Conservation (phyloP, 2,113 vertebrate genomes). For the Microcebus griseorufus region DNA sequence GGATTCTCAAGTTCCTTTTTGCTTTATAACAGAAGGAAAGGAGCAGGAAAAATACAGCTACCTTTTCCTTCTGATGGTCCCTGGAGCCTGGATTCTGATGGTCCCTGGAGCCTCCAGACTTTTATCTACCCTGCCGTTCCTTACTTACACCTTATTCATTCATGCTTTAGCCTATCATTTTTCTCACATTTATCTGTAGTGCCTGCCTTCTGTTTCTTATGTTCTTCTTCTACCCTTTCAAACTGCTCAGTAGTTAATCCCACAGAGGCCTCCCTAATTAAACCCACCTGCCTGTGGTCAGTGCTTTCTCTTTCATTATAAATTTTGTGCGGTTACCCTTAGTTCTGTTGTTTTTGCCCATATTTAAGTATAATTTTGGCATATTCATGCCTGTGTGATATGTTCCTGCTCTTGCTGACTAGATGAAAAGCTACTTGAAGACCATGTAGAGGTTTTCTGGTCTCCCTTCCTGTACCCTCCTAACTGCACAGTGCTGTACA, state of each 20-base stretch:
- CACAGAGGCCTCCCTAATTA: background rate
- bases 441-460: background rate
- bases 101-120: background rate
- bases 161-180: background rate
- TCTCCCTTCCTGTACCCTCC: background rate
- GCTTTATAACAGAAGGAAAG: background rate
- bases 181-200: background rate
- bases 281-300: background rate
- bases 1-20: background rate
- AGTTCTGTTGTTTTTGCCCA: background rate
- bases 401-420: background rate
- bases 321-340: background rate
- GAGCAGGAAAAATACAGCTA: background rate
- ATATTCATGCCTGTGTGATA: background rate
- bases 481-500: background rate
- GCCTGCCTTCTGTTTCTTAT: background rate
- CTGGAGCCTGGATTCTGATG: background rate
- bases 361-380: background rate
- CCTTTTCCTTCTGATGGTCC: background rate
- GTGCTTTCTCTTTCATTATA: background rate
- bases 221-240: background rate
- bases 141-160: background rate
- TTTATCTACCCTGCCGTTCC: background rate
- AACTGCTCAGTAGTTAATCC: background rate
- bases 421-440: background rate